Conservation (phyloP, 2,113 vertebrate species). For the Ploceus nigricollis region DNA sequence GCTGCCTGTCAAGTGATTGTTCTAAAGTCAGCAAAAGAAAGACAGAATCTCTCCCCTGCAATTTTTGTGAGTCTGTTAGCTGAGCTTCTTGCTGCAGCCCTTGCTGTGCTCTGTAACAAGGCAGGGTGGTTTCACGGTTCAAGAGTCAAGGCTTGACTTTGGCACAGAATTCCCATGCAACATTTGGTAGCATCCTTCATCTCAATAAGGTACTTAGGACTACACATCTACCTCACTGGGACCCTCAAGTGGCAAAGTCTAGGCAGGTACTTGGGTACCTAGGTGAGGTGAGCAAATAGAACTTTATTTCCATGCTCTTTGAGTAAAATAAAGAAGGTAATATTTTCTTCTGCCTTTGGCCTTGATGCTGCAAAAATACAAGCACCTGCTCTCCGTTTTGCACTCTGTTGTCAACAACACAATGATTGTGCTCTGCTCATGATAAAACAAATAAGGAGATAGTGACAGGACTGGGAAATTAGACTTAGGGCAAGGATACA, state of each 20-base stretch:
- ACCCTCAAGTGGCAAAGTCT: not conserved
- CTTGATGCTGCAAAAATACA: not conserved
- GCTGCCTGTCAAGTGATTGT: not conserved
- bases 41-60: not conserved
- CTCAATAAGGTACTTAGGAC: not conserved
- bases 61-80: not conserved
- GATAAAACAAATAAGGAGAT: not conserved
- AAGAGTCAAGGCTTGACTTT: not conserved
- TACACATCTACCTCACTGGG: not conserved
- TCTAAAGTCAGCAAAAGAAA: not conserved
- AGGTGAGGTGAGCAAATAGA: not conserved
- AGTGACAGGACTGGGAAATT: not conserved
- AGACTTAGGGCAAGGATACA: not conserved
- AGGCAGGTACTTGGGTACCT: not conserved
- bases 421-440: not conserved
- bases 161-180: not conserved
- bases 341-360: not conserved
- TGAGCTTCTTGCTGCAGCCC: not conserved
- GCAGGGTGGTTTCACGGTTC: not conserved
- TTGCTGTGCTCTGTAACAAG: not conserved
- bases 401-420: not conserved
- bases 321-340: not conserved
- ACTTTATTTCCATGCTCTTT: not conserved
- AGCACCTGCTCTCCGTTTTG: not conserved
- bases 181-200: not conserved